phyloP scores from a whole-genome alignment of 2,113 vertebrate genomes.

The Grantiella picta region DNA sequence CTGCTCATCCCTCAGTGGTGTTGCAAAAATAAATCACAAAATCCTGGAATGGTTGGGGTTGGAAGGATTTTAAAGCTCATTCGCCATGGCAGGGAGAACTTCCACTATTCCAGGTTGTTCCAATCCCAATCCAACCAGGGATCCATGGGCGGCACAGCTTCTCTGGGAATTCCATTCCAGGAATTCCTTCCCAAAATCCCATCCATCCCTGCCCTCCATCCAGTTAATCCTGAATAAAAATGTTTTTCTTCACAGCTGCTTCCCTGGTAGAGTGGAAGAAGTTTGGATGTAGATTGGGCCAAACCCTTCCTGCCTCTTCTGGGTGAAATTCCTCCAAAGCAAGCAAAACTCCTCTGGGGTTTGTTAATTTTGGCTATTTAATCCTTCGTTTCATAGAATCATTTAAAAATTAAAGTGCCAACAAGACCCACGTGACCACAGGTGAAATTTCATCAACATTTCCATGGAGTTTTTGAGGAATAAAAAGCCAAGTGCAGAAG shows the following conservation, averaged over 20 bases:
- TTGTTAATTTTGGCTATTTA: background rate
- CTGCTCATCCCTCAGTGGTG: too few relatives aligned
- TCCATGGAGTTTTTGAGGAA: background rate
- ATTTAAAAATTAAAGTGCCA: background rate
- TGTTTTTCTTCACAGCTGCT: background rate
- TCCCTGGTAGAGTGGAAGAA: background rate
- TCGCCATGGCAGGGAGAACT: too few relatives aligned
- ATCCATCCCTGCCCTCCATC: background rate
- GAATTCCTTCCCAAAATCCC: background rate
- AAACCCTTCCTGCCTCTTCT: background rate
- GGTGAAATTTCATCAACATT: background rate
- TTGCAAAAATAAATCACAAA: too few relatives aligned
- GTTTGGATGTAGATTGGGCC: background rate
- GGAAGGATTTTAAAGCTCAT: too few relatives aligned
- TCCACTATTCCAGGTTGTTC: too few relatives aligned
- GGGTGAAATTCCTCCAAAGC: background rate
- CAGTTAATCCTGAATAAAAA: background rate
- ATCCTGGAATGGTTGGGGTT: background rate
- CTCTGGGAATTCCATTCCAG: too few relatives aligned
- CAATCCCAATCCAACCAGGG: too few relatives aligned
- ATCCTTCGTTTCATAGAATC: background rate
- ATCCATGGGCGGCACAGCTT: too few relatives aligned
- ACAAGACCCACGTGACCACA: background rate
- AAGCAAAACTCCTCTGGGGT: background rate
- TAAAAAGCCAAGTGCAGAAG: fast-evolving